Evolutionary conservation across 2,888 invertebrate genomes (phyloP).

Genomic region (Aphrophora alni): DNA sequence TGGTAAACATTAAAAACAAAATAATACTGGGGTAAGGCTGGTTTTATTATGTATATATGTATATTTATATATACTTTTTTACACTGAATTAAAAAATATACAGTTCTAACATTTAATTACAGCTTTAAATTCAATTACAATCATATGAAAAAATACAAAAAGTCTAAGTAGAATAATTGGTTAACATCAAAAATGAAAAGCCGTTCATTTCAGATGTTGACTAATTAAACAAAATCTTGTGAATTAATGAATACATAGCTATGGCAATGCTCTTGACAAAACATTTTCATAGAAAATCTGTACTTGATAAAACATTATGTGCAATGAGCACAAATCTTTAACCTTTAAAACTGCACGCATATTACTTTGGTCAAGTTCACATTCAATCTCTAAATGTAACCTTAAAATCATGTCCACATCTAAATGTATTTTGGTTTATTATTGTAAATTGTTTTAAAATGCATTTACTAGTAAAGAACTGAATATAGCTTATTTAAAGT

Average conservation of each 20-base stretch:
- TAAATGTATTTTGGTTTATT: background rate
- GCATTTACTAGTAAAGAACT: background rate
- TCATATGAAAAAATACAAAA: conserved; percentile 31
- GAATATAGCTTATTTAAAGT: background rate
- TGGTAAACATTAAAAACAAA: conserved; percentile 10
- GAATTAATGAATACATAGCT: conserved; percentile 15
- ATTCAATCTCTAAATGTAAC: background rate
- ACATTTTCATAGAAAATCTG: background rate
- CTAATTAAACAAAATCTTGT: conserved; percentile 16
- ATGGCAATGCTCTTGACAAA: conserved; percentile 10
- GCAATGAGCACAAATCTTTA: background rate
- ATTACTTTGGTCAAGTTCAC: background rate
- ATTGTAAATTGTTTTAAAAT: background rate
- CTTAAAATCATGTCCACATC: background rate
- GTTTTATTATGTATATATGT: background rate
- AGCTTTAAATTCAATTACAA: background rate
- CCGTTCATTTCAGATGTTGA: conserved; percentile 15
- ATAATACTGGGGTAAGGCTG: conserved; percentile 38
- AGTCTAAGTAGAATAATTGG: conserved; percentile 32
- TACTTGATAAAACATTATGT: conserved; percentile 21
- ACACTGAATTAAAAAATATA: conserved; percentile 34
- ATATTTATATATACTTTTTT: background rate
- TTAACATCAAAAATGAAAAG: conserved; percentile 26
- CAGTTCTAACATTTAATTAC: conserved; percentile 6
- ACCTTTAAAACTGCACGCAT: background rate